These are phyloP conservation scores for Ailurus styani DNA, from an alignment of 2,113 vertebrate species.

Conservation along the genomic window DNA sequence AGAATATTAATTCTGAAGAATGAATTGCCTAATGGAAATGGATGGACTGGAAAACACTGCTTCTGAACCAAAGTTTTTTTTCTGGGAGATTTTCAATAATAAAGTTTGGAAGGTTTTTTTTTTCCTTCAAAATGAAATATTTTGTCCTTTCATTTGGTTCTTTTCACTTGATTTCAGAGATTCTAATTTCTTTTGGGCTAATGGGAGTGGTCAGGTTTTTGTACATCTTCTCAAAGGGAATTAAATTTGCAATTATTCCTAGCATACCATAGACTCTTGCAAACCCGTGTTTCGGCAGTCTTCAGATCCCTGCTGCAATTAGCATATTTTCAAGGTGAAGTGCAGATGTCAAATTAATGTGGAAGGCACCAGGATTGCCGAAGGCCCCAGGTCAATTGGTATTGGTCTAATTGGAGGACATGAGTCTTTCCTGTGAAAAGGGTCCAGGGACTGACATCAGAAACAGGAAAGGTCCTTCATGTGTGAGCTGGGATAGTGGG, in stretches of 20 bases:
- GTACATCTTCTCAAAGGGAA: slow-evolving; percentile 70
- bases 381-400: slow-evolving; percentile 51
- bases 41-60: slow-evolving; percentile 16
- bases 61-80: slow-evolving; percentile 39
- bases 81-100: slow-evolving; percentile 43
- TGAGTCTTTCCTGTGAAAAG: slow-evolving; percentile 45
- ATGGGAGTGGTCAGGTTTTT: slow-evolving; percentile 69
- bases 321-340: slow-evolving; percentile 76
- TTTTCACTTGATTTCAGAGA: slow-evolving; percentile 67
- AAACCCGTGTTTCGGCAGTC: slow-evolving; percentile 33
- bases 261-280: slow-evolving; percentile 39
- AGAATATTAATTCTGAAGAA: slow-evolving; percentile 55
- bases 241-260: slow-evolving; percentile 71
- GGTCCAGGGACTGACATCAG: slow-evolving; percentile 44
- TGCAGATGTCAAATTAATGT: slow-evolving; percentile 66
- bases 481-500: background rate
- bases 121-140: slow-evolving; percentile 48
- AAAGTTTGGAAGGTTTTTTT: slow-evolving; percentile 9
- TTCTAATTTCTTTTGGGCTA: slow-evolving; percentile 71
- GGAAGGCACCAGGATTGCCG: slow-evolving; percentile 38
- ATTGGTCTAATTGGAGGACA: slow-evolving; percentile 66
- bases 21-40: slow-evolving; percentile 40
- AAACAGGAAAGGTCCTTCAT: slow-evolving; percentile 28
- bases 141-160: slow-evolving; percentile 53
- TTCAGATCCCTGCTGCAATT: slow-evolving; percentile 71